Evolutionary conservation across 2,888 invertebrate genomes (phyloP), one percentile per base, ranked within the genome.

Genomic region (Tetramorium bicarinatum): DNA sequence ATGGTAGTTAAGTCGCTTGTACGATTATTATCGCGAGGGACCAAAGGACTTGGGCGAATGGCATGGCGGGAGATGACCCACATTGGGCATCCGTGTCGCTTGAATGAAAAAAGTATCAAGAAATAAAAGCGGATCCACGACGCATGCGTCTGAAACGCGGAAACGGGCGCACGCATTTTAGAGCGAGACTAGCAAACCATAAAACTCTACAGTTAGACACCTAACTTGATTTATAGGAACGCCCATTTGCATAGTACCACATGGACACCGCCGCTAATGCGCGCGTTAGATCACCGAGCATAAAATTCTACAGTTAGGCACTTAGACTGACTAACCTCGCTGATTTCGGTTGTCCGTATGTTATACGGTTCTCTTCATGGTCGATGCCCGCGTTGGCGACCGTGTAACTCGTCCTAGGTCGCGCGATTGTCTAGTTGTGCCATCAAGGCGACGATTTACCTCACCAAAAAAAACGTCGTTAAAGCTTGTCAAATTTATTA

Each of bases 221-320:
- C 66, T 29, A 75, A 62, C 11, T n/a, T 25, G 75, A 83, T 67
- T 34, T 38, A 69, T 21, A 71, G 38, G 66, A 67, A 82, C 61
- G 41, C 44, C 67, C 29, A 83, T 89, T 89, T 83, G 85, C 87
- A 82, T 88, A 59, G 75, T 56, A 82, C 62, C 83, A 82, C 69
- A 80, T 72, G 75, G 84, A 49, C 79, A 52, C 41, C 25, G 69
- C 29, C 47, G 41, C 54, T 75, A 69, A 82, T 56, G 59, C 9
- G 64, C 85, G 62, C 38, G 59, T 85, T 74, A 84, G 79, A 90
- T 88, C 87, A 77, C 56, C 79, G 81, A 91, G 87, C 87, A 83
- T 83, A 89, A 87, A 86, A 87, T 84, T 83, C 86, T 88, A 90
- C 90, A 88, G 90, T 90, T 90, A 91, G 89, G 64, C 87, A 89